These are phyloP conservation scores for Columba livia DNA, from an alignment of 2,113 vertebrate genomes.

Conservation along the genomic window DNA sequence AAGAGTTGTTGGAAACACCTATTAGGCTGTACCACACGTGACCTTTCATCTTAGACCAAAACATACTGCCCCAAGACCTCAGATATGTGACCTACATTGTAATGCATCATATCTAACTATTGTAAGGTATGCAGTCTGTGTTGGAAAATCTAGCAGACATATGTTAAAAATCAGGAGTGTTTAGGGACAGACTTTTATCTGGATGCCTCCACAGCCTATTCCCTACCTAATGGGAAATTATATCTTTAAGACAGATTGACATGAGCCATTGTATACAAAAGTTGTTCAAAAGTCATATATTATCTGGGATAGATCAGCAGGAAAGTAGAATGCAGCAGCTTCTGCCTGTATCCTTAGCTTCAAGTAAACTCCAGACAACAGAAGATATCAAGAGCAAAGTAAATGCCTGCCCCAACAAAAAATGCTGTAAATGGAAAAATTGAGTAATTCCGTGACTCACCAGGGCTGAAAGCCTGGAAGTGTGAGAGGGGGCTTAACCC, in stretches of 20 bases:
- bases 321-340: not conserved
- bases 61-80: not conserved
- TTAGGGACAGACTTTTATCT: not conserved
- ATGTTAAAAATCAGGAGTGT: constrained; percentile 5
- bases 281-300: not conserved
- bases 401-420: not conserved
- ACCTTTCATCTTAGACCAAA: not conserved
- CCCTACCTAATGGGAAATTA: not conserved
- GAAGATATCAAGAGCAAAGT: not conserved
- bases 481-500: not conserved
- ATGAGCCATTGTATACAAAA: not conserved
- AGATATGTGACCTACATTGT: not conserved
- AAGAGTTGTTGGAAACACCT: not conserved
- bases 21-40: not conserved
- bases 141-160: not conserved
- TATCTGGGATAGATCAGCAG: not conserved
- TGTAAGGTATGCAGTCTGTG: not conserved
- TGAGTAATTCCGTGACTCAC: not conserved
- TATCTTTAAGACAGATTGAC: not conserved
- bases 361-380: not conserved
- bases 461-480: not conserved
- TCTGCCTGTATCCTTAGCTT: not conserved
- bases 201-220: not conserved
- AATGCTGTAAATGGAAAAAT: not conserved
- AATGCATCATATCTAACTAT: not conserved